Percentiles rank a stretch among this genome's conserved stretches.
phyloP scores from a whole-genome alignment of 2,888 invertebrate genomes.

The Molorchus minor region DNA sequence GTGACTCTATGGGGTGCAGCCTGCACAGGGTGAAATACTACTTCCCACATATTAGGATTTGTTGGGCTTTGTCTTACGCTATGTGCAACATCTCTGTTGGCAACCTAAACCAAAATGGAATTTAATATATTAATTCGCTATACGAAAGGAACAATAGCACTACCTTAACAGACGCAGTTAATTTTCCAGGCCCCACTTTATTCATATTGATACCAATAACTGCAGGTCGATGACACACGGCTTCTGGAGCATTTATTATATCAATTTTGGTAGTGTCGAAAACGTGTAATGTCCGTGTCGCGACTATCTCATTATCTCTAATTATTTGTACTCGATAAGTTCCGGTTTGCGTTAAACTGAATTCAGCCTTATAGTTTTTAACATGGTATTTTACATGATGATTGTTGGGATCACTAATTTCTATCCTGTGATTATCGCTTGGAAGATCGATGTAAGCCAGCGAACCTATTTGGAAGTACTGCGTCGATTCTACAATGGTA shows the following conservation, averaged over 20 bases:
- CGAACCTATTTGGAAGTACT: conserved; percentile 75
- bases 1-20: conserved; percentile 89
- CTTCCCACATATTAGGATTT: conserved; percentile 80
- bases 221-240: conserved; percentile 82
- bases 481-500: conserved; percentile 71
- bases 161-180: conserved; percentile 78
- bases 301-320: conserved; percentile 53
- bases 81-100: conserved; percentile 83
- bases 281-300: conserved; percentile 69
- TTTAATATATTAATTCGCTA: no score
- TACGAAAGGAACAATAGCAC: not conserved
- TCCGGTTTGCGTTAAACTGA: conserved; percentile 69
- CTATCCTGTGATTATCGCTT: conserved; percentile 70
- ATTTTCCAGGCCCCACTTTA: conserved; percentile 83
- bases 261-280: conserved; percentile 73
- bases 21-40: conserved; percentile 86
- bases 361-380: conserved; percentile 60
- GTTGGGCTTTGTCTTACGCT: conserved; percentile 76
- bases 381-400: conserved; percentile 62
- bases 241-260: conserved; percentile 66
- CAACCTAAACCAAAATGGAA: conserved; percentile 66
- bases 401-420: conserved; percentile 73
- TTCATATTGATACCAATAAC: conserved; percentile 73
- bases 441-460: conserved; percentile 68
- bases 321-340: conserved; percentile 53